phyloP scores from a whole-genome alignment of 1,140 invertebrate species.

The Pogonus chalceus region DNA sequence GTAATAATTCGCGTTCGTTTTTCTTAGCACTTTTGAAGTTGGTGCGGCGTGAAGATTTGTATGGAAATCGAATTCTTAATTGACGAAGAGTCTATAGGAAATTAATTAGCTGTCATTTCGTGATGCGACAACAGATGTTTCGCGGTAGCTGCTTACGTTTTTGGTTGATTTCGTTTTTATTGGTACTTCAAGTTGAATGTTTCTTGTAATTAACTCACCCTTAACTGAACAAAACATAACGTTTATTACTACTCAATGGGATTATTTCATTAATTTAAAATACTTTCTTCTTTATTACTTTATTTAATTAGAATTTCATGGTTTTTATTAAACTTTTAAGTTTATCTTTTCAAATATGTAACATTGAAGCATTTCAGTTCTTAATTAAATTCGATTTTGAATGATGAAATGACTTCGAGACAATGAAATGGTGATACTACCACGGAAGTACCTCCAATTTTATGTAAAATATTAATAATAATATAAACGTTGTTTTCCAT shows the following conservation, averaged over 20 bases:
- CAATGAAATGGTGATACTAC: too few species aligned
- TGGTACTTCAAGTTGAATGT: not conserved
- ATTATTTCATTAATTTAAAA: not conserved
- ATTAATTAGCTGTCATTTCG: not conserved
- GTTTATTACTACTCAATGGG: not conserved
- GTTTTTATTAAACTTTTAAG: too few species aligned
- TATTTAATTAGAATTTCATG: too few species aligned
- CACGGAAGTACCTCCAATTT: too few species aligned
- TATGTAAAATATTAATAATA: too few species aligned
- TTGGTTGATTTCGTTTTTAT: constrained; percentile 1
- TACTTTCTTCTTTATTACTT: not conserved
- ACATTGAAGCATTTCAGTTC: too few species aligned
- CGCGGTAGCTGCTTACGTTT: not conserved
- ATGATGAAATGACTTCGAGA: too few species aligned
- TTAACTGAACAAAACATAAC: not conserved
- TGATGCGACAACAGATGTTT: not conserved
- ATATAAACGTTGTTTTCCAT: too few species aligned
- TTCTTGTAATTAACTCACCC: not conserved
- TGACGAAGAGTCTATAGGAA: not conserved
- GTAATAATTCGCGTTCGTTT: too few species aligned
- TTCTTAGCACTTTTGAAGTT: not conserved
- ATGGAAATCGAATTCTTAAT: constrained; percentile 3
- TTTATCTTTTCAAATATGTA: too few species aligned
- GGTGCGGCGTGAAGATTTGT: not conserved
- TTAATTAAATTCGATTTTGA: too few species aligned